Conservation (phyloP, 2,797 vertebrate genomes). For the Ctenosaura bakeri region DNA sequence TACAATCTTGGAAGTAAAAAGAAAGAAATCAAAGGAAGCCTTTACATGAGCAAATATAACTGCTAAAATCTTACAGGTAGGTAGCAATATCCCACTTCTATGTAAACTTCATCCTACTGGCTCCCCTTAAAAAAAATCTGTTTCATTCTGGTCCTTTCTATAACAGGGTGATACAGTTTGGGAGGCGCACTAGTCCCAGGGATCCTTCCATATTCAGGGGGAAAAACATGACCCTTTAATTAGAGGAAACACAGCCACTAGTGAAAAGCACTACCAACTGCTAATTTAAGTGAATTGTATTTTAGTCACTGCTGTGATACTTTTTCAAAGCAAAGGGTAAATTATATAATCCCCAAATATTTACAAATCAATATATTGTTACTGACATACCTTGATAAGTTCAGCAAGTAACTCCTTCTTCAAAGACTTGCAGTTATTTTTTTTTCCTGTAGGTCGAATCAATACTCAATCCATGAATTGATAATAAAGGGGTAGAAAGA, state of each 20-base stretch:
- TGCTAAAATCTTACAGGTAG: neutral
- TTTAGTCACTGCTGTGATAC: neutral
- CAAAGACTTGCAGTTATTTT: conserved; percentile 85
- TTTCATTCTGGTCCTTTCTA: neutral
- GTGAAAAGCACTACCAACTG: neutral
- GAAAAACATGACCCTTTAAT: neutral
- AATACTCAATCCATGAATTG: conserved; percentile 99
- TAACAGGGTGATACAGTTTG: neutral
- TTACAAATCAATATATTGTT: conserved; percentile 20
- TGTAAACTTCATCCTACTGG: neutral
- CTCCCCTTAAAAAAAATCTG: neutral
- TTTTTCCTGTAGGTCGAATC: conserved; percentile 94
- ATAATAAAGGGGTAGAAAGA: conserved; percentile 87
- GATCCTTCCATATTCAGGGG: too few species aligned
- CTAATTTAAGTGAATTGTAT: neutral
- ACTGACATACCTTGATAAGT: conserved; percentile 85
- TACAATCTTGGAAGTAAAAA: conserved; percentile 71
- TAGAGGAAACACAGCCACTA: neutral
- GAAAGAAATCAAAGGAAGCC: conserved; percentile 18
- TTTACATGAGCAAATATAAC: neutral
- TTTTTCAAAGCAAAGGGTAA: neutral
- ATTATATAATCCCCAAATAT: neutral
- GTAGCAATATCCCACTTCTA: neutral
- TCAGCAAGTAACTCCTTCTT: conserved; percentile 79
- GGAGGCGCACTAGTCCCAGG: too few species aligned